phyloP scores from a whole-genome alignment of 2,888 invertebrate genomes.

The Alviniconcha strummeri region DNA sequence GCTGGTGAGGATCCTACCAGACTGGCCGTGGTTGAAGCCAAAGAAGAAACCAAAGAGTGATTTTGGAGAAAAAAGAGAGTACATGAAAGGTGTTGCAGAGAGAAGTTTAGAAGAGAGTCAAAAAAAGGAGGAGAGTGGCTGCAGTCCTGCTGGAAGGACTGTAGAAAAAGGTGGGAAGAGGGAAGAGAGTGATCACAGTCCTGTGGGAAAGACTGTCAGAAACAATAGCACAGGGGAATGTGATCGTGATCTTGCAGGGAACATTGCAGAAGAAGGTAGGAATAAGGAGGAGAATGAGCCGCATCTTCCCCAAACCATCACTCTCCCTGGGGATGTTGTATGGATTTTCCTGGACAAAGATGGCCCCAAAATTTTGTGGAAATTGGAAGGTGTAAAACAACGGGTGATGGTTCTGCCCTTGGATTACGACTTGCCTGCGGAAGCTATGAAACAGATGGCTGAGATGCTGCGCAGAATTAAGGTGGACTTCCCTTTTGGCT shows the following conservation, averaged over 20 bases:
- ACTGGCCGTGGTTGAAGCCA: too few relatives aligned
- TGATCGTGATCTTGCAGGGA: too few relatives aligned
- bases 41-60: too few relatives aligned
- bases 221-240: too few relatives aligned
- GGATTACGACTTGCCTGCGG: neutral
- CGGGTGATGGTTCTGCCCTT: conserved; percentile 8
- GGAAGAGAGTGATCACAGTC: neutral
- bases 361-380: conserved; percentile 14
- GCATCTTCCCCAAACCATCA: neutral
- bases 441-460: neutral
- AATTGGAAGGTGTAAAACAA: neutral
- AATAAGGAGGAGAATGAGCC: neutral
- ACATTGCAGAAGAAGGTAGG: too few relatives aligned
- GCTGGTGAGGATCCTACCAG: too few relatives aligned
- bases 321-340: neutral
- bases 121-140: too few relatives aligned
- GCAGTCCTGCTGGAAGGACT: too few relatives aligned
- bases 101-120: too few relatives aligned
- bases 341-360: conserved; percentile 17
- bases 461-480: neutral
- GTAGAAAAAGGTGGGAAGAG: too few relatives aligned
- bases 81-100: too few relatives aligned
- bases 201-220: neutral
- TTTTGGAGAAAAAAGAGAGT: too few relatives aligned
- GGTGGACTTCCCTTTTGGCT: neutral